A percentile compares a stretch with the other conserved stretches of the same genome.
Conservation (phyloP, 92 coral and sea anemone genomes). For the Actinostola sp. region DNA sequence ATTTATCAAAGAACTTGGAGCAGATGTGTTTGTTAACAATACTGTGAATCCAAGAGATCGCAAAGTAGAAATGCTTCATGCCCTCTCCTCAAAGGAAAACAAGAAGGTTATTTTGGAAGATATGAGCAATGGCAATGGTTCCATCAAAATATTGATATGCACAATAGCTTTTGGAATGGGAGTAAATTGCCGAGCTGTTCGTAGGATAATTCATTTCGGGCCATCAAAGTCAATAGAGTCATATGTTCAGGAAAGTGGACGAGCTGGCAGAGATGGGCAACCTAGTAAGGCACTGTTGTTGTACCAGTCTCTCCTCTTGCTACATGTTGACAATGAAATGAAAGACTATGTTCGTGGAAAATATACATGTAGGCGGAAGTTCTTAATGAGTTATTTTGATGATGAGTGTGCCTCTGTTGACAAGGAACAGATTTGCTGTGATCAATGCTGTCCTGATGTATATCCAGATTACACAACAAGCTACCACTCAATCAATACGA, state of each 20-base stretch:
- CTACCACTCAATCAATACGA: too few relatives aligned
- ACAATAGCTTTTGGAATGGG: slow-evolving; percentile 63
- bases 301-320: slow-evolving; percentile 4
- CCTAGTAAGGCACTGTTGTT: slow-evolving; percentile 17
- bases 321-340: slow-evolving; percentile 29
- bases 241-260: slow-evolving; percentile 52
- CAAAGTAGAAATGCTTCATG: too few relatives aligned
- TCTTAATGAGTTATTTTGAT: slow-evolving; percentile 20
- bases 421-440: slow-evolving; percentile 32
- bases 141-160: slow-evolving; percentile 34
- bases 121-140: slow-evolving; percentile 9
- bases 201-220: slow-evolving; percentile 45
- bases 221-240: slow-evolving; percentile 45
- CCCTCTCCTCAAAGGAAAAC: too few relatives aligned
- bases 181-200: slow-evolving; percentile 33
- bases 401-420: background rate
- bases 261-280: slow-evolving; percentile 42
- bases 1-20: slow-evolving; percentile 27
- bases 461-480: background rate
- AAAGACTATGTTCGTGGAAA: slow-evolving; percentile 5
- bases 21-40: slow-evolving; percentile 10
- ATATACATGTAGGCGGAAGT: slow-evolving; percentile 31
- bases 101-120: slow-evolving; percentile 32
- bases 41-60: slow-evolving; percentile 11
- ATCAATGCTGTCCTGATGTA: slow-evolving; percentile 10